Evolutionary conservation across 2,797 vertebrate species (phyloP).

Genomic region (Austrolebias charrua): DNA sequence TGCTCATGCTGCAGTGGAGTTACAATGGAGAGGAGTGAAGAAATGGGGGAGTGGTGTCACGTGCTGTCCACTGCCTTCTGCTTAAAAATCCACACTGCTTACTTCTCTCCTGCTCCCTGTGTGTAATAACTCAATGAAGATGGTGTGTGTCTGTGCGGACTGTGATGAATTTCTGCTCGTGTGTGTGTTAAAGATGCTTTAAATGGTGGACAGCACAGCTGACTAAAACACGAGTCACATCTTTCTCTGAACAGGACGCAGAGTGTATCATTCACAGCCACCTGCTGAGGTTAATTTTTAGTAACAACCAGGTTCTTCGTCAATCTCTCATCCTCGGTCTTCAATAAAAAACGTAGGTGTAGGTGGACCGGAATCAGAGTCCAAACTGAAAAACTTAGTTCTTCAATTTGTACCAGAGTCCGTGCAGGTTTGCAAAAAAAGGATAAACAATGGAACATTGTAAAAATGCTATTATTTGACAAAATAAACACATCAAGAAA

Average conservation of each 20-base stretch:
- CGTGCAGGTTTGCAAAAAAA: no score
- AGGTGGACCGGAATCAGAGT: not conserved
- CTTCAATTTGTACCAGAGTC: no score
- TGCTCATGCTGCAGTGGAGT: slow-evolving; percentile 25
- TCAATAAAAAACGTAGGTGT: not conserved
- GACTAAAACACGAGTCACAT: slow-evolving; percentile 39
- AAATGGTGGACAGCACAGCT: slow-evolving; percentile 14
- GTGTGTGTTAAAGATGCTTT: slow-evolving; percentile 1
- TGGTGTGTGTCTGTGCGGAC: slow-evolving; percentile 29
- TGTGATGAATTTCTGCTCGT: slow-evolving; percentile 32
- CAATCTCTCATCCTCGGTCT: slow-evolving; percentile 16
- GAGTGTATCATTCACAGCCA: slow-evolving; percentile 32
- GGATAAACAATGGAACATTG: no score
- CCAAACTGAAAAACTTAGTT: not conserved
- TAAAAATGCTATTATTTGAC: no score
- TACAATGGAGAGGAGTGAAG: slow-evolving; percentile 29
- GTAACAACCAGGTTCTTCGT: not conserved
- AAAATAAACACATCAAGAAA: no score
- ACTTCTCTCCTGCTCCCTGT: slow-evolving; percentile 44
- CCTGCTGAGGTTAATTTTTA: slow-evolving; percentile 44
- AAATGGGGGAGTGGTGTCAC: not conserved
- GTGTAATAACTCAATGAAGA: slow-evolving; percentile 40
- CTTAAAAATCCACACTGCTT: slow-evolving; percentile 59
- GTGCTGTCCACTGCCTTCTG: slow-evolving; percentile 34
- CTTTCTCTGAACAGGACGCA: slow-evolving; percentile 38